Base-by-base conservation (phyloP, 1,140 invertebrate genomes). In the Macrosteles quadrilineatus region DNA sequence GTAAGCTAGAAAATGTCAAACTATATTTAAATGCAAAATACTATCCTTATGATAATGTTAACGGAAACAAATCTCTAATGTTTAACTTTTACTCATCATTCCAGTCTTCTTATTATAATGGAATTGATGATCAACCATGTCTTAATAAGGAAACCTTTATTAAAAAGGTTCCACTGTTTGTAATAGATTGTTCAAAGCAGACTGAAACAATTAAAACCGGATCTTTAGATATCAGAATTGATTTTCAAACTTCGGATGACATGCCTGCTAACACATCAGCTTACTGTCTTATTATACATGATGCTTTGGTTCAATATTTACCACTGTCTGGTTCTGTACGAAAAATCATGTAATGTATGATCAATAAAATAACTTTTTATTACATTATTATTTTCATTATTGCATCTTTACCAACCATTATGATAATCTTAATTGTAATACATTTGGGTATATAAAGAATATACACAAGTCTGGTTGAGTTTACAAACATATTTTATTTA, bases 251-350 rank as follows among this genome's bases (percentile, higher is more conserved):
- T 31, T n/a, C 47, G 17, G 23, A 55, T 1, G 36, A 29, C 23
- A 80, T 73, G 55, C 78, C 12, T 80, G 79, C 71, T 73, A 78
- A 72, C 77, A 81, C 75, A 75, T 78, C 71, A 75, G 67, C 67
- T 21, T 55, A 68, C 32, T 68, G 67, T 68, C 50, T 68, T 19
- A 68, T 68, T n/a, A 21, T 57, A 25, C 29, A 32, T 68, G 45
- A 55, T 68, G 31, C 23, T 6, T 3, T 62, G 9, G 11, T 62
- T 6, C 29, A 29, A 23, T 62, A 62, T 30, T 11, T 23, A 50
- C 47, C 21, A 4, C n/a, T 50, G 17, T 19, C 47, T 50, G 47
- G 47, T 19, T 11, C n/a, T 23, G 47, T 50, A 50, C 4, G n/a
- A n/a, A 50, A 50, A 50, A 50, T 50, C 6, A 50, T 50, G 47